Conservation (phyloP, 1,140 invertebrate species). For the Phortica variegata region DNA sequence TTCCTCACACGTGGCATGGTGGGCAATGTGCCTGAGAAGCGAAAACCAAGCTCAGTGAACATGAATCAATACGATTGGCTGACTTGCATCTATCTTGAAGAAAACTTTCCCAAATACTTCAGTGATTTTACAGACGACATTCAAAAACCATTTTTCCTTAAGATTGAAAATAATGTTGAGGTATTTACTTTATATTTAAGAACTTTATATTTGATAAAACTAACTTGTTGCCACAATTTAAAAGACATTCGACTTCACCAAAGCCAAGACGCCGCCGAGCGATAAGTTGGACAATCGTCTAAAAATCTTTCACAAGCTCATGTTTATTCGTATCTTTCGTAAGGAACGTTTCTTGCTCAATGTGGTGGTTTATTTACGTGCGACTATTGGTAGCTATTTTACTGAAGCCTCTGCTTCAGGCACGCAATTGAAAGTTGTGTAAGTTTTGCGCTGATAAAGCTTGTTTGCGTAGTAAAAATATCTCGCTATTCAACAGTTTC, state of each 20-base stretch:
- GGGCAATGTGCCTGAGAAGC: slow-evolving; percentile 49
- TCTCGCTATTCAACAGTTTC: slow-evolving; percentile 61
- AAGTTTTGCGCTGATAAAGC: slow-evolving; percentile 57
- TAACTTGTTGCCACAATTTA: no score
- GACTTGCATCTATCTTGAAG: slow-evolving; percentile 61
- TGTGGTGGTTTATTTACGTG: slow-evolving; percentile 75
- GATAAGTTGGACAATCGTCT: slow-evolving; percentile 65
- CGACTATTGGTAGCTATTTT: slow-evolving; percentile 74
- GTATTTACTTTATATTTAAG: no score
- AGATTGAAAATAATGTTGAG: slow-evolving; percentile 62
- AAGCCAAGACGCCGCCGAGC: slow-evolving; percentile 6
- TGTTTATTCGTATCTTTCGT: slow-evolving; percentile 75
- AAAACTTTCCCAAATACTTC: slow-evolving; percentile 60
- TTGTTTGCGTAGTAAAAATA: background rate
- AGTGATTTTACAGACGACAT: slow-evolving; percentile 59
- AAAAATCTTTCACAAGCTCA: slow-evolving; percentile 75
- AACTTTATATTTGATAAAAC: no score
- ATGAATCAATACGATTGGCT: slow-evolving; percentile 63
- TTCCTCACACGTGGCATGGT: slow-evolving; percentile 35
- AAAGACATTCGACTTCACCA: slow-evolving; percentile 26
- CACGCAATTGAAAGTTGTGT: slow-evolving; percentile 69
- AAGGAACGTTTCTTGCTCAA: slow-evolving; percentile 82
- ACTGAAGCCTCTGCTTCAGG: slow-evolving; percentile 69
- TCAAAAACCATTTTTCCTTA: slow-evolving; percentile 61
- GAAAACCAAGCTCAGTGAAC: slow-evolving; percentile 16